These are phyloP conservation scores for Styela plicata DNA, from an alignment of 23 tunicate genomes.

Conservation along the genomic window DNA sequence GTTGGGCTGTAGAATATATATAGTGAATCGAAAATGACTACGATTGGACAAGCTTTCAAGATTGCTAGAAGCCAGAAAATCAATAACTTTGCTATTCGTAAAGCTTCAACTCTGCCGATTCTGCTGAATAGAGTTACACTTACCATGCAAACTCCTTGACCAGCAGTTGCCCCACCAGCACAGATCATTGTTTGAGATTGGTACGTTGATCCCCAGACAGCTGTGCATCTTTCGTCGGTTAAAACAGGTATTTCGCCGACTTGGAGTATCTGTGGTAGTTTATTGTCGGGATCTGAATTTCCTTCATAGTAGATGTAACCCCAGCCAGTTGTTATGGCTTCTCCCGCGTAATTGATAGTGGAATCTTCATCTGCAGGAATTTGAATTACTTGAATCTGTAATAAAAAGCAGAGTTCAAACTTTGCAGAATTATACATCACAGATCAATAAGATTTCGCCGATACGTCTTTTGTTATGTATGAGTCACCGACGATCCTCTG, in stretches of 20 bases:
- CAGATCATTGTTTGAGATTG: constrained; percentile 5
- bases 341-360: not conserved
- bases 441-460: no score
- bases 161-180: not conserved
- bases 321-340: constrained; percentile 1
- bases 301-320: constrained; percentile 11
- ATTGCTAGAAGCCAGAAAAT: no score
- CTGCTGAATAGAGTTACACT: no score
- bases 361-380: not conserved
- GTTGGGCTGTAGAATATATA: no score
- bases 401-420: no score
- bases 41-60: no score
- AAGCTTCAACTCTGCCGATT: no score
- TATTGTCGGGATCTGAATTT: not conserved
- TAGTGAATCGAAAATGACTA: no score
- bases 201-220: not conserved
- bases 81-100: no score
- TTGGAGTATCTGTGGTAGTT: not conserved
- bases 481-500: no score
- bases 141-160: constrained; percentile 18
- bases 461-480: no score
- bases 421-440: no score
- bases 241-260: not conserved
- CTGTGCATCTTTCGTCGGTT: not conserved
- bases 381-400: not conserved